phyloP scores from a whole-genome alignment of 2,797 vertebrate species.

The Peromyscus melanophrys region DNA sequence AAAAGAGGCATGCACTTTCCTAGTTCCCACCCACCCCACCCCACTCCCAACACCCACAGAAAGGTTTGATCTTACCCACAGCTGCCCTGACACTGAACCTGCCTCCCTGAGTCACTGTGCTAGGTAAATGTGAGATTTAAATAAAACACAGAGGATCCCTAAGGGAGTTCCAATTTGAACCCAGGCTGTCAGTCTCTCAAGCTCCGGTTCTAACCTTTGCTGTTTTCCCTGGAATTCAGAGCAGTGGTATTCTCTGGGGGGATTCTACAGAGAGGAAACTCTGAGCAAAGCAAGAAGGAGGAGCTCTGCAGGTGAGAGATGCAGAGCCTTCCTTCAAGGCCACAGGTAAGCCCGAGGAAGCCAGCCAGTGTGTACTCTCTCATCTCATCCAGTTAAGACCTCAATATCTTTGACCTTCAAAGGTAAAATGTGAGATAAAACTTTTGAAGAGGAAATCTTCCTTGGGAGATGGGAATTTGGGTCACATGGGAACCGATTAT shows the following conservation, averaged over 20 bases:
- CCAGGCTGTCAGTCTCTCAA: constrained; percentile 64
- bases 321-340: neutral
- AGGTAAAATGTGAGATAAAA: constrained; percentile 33
- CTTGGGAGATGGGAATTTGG: constrained; percentile 21
- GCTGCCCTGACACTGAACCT: constrained; percentile 71
- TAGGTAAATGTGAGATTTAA: constrained; percentile 70
- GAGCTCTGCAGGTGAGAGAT: neutral
- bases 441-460: constrained; percentile 29
- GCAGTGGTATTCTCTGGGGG: neutral
- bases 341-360: neutral
- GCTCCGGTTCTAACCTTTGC: constrained; percentile 8
- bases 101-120: constrained; percentile 33
- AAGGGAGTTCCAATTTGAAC: constrained; percentile 60
- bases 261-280: neutral
- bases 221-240: constrained; percentile 12
- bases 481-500: constrained; percentile 41
- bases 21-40: neutral
- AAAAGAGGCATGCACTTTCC: neutral
- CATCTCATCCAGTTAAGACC: neutral
- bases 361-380: neutral
- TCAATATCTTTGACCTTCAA: constrained; percentile 28
- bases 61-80: constrained; percentile 25
- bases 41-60: neutral
- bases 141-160: constrained; percentile 66
- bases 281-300: neutral